Evolutionary conservation across 2,888 invertebrate species (phyloP), one percentile per base, ranked within the genome.

Genomic region (Leucophora obtusa): DNA sequence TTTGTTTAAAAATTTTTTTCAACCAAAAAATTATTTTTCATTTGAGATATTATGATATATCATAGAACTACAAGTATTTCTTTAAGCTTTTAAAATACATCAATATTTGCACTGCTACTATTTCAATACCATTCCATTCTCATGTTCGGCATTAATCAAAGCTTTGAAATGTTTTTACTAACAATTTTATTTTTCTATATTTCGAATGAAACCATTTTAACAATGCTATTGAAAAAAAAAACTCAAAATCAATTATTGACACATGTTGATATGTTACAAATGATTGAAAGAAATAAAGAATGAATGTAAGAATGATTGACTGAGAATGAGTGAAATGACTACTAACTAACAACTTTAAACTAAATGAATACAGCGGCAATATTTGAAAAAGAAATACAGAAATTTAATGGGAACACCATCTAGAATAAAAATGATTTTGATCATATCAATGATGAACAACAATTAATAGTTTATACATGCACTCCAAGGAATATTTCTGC

Each of bases 201-300:
- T 38, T 60, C 24, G 60, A 70, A 53, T 60, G 62, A 62, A 62
- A 43, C 17, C 54, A 28, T 62, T 62, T 62, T 63, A 28, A 15
- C 51, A 63, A n/a, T n/a, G 43, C 28, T 7, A 28, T 28, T 28
- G 43, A 33, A 51, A 33, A 18, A 60, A 54, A 21, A 38, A 53
- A 63, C 21, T 50, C 11, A 60, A 66, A 66, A 54, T 66, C 66
- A 60, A 74, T 74, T 74, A 66, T 74, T 74, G 79, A 73, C 69
- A 74, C 74, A 79, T 70, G 56, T 56, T 58, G 72, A 72, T 47
- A 47, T 66, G 35, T 54, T 71, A 47, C 70, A 54, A 60, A 66
- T 72, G 71, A 71, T 77, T 72, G 68, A 78, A 78, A 56, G 62
- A 66, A 28, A 72, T 54, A 62, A 17, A 58, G 50, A 59, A 50